A percentile compares a stretch with the other conserved stretches of the same genome.
Evolutionary conservation across 2,888 invertebrate genomes (phyloP).

Genomic region (Conomelus anceps): DNA sequence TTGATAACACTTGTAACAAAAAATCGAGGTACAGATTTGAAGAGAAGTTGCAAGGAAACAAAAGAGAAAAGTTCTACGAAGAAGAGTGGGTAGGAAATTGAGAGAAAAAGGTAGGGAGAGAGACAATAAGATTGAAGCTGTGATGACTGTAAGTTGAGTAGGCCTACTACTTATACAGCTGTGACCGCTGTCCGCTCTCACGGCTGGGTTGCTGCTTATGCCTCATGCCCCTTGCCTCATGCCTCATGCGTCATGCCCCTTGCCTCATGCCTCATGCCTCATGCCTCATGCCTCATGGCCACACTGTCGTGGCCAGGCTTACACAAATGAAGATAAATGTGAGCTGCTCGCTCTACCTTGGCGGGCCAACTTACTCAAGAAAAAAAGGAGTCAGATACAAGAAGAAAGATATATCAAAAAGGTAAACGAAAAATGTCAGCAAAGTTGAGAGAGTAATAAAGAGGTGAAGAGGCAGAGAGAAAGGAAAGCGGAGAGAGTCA

Average conservation of each 20-base stretch:
- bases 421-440: not conserved
- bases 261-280: not conserved
- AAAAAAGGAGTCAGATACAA: not conserved
- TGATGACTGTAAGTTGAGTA: too few species aligned
- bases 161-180: too few species aligned
- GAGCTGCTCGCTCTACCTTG: not conserved
- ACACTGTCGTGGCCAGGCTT: conserved; percentile 9
- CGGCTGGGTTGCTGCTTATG: too few species aligned
- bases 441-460: not conserved
- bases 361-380: not conserved
- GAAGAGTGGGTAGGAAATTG: too few species aligned
- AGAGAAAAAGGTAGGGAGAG: too few species aligned
- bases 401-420: not conserved
- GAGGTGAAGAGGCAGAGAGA: not conserved
- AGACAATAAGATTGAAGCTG: too few species aligned
- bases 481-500: not conserved
- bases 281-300: not conserved
- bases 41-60: too few species aligned
- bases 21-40: too few species aligned
- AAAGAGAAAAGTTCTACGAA: too few species aligned
- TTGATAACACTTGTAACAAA: too few species aligned
- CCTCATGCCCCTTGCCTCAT: too few species aligned
- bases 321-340: conserved; percentile 11
- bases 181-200: too few species aligned
- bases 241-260: not conserved